Evolutionary conservation across 2,888 invertebrate species (phyloP), one percentile per base, ranked within the genome.

Genomic region (Neoaliturus tenellus): DNA sequence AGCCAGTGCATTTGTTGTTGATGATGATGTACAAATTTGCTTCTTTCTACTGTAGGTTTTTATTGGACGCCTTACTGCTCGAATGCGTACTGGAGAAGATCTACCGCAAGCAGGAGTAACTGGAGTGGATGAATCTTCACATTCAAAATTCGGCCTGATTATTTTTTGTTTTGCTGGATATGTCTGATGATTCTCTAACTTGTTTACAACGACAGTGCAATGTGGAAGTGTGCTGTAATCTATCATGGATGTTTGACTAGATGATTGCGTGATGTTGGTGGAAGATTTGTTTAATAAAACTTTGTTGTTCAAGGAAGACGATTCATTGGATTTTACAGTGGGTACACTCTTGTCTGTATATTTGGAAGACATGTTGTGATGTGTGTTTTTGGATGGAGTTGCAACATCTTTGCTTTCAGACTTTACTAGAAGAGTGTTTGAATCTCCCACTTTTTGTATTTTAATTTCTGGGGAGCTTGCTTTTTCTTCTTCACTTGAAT

Each of bases 401-500:
- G 25, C 5, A 55, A 3, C 23, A 23, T 20, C 12, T 28, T 31
- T 14, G 8, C 28, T 31, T 62, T 20, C 4, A 20, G 62, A 62
- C 28, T 17, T 31, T 62, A 14, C 62, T 20, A 20, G 2, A 12
- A 12, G 28, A 62, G 31, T 28, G 20, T 62, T 62, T 62, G 25
- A 28, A 25, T 62, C 31, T 31, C 14, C 28, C 5, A 62, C n/a
- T 5, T 5, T 23, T 6, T 23, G 5, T 12, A 55, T 4, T 28
- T 75, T 48, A 28, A 31, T 48, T 44, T 75, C 75, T 28, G 75
- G 44, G 14, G 44, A 44, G 28, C 51, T 67, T 0, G 62, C 80
- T 84, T 82, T 86, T 39, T 88, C 88, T 55, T 88, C 88, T 78
- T 88, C 88, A 75, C 86, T 96, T 33, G 96, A 95, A 88, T 96